phyloP scores from a whole-genome alignment of 2,113 vertebrate genomes.

The Sturnus vulgaris region DNA sequence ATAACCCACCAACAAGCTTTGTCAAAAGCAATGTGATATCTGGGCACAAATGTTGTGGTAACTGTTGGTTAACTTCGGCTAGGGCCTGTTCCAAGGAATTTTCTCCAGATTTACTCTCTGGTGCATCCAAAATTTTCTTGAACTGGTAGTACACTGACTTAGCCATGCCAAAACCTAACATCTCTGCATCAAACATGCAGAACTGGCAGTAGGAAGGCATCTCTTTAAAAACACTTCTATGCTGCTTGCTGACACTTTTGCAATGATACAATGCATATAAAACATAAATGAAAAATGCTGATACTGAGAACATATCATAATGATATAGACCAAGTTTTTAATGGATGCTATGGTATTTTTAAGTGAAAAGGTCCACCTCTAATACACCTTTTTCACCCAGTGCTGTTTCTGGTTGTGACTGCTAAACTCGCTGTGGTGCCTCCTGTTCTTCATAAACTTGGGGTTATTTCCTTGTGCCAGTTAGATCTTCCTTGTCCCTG shows the following conservation, averaged over 20 bases:
- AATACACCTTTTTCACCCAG: background rate
- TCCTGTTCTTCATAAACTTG: background rate
- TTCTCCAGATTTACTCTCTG: background rate
- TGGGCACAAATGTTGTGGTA: background rate
- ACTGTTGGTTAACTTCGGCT: background rate
- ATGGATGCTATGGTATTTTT: background rate
- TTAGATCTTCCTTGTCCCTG: background rate
- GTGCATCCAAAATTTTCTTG: background rate
- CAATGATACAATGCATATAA: background rate
- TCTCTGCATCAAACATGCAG: background rate
- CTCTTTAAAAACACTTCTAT: background rate
- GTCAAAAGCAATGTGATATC: background rate
- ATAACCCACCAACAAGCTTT: background rate
- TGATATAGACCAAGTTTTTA: background rate
- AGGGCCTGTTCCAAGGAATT: background rate
- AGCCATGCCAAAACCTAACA: background rate
- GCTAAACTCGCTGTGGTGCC: accelerated
- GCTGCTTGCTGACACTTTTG: background rate
- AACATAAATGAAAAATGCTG: background rate
- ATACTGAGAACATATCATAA: accelerated
- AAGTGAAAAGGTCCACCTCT: background rate
- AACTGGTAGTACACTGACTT: background rate
- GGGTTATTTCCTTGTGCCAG: background rate
- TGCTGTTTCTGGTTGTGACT: background rate
- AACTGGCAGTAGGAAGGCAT: background rate